Percentiles rank a stretch among this genome's conserved stretches.
Conservation (phyloP, 2,113 vertebrate species). For the Myiozetetes cayanensis region DNA sequence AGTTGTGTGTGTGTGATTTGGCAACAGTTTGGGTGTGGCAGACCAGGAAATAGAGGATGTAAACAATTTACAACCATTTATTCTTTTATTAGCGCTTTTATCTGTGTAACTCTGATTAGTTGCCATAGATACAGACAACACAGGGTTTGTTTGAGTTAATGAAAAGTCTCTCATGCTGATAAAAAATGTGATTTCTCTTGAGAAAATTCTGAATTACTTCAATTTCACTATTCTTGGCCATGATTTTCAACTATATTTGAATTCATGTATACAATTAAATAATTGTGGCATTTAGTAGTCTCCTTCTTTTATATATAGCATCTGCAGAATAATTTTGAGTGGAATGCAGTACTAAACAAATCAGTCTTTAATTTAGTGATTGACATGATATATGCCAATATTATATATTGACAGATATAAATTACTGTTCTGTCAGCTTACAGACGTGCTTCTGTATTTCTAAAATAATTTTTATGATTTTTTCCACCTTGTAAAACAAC, state of each 20-base stretch:
- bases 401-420: not conserved
- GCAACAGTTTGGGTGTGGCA: not conserved
- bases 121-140: slow-evolving; percentile 73
- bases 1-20: not conserved
- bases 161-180: slow-evolving; percentile 45
- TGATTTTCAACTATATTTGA: slow-evolving; percentile 12
- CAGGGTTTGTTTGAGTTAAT: slow-evolving; percentile 57
- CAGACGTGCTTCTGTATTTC: not conserved
- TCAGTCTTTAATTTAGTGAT: not conserved
- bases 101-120: slow-evolving; percentile 54
- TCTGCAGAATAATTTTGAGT: not conserved
- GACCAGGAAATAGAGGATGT: slow-evolving; percentile 55
- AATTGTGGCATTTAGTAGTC: not conserved
- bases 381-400: too few relatives aligned
- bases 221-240: not conserved
- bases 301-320: not conserved
- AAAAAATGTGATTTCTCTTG: slow-evolving; percentile 3
- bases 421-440: not conserved
- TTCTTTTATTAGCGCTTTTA: slow-evolving; percentile 62
- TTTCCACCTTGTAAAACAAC: not conserved
- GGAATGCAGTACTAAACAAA: not conserved
- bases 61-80: slow-evolving; percentile 59
- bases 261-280: not conserved
- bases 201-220: slow-evolving; percentile 9
- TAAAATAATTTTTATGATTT: not conserved